Evolutionary conservation across 2,113 vertebrate species (phyloP).

Genomic region (Corydoras sp.): DNA sequence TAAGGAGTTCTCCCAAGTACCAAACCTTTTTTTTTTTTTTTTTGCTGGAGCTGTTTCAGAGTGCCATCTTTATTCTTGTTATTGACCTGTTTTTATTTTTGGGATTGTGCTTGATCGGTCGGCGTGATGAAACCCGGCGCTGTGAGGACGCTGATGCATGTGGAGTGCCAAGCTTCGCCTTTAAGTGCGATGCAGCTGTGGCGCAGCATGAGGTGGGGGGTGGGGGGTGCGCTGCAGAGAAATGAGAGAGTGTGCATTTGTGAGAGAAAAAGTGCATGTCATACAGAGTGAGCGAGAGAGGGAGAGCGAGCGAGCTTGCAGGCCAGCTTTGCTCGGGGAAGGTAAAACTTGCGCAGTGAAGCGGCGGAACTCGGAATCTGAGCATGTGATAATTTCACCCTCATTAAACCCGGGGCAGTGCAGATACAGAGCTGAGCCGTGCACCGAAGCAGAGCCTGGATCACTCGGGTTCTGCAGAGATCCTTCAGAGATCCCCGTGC

Average conservation of each 20-base stretch:
- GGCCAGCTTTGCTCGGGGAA: constrained; percentile 41
- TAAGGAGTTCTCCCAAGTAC: no score
- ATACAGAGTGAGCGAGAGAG: constrained; percentile 23
- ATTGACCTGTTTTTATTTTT: no score
- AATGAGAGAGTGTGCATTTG: not conserved
- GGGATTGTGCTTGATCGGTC: no score
- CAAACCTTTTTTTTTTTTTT: no score
- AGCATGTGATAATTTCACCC: not conserved
- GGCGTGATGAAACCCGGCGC: not conserved
- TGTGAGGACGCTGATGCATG: constrained; percentile 8
- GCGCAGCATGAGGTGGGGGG: constrained; percentile 34
- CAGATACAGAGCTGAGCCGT: not conserved
- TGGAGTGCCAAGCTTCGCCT: constrained; percentile 34
- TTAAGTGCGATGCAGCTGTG: constrained; percentile 41
- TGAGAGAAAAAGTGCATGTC: not conserved
- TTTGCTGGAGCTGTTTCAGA: no score
- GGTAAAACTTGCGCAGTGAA: constrained; percentile 44
- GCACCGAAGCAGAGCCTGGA: not conserved
- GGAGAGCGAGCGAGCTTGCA: constrained; percentile 44
- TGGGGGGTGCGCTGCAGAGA: constrained; percentile 35
- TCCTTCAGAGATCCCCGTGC: not conserved
- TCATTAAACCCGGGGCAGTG: not conserved
- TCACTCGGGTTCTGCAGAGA: not conserved
- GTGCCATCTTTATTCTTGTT: no score
- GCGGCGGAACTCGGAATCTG: not conserved